These are phyloP conservation scores for Fratercula arctica DNA, from an alignment of 2,797 vertebrate genomes.

Conservation along the genomic window DNA sequence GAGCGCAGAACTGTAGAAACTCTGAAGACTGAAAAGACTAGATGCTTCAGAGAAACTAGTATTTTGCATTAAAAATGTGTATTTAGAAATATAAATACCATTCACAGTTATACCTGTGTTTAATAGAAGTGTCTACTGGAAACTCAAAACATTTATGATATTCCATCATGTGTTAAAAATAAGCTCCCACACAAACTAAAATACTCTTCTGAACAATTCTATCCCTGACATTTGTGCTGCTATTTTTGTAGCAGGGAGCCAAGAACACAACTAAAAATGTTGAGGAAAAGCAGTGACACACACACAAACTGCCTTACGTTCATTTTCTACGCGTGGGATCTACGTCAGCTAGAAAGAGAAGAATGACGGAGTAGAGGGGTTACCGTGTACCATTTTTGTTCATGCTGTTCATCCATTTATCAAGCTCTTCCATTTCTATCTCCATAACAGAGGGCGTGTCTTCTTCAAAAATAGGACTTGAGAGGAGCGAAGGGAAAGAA, in stretches of 20 bases:
- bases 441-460: slow-evolving; percentile 97
- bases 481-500: not conserved
- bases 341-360: not conserved
- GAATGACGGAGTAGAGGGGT: not conserved
- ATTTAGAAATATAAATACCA: not conserved
- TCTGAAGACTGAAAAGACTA: not conserved
- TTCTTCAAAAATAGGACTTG: slow-evolving; percentile 98
- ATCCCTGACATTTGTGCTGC: slow-evolving; percentile 41
- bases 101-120: not conserved
- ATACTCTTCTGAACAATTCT: slow-evolving; percentile 24
- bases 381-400: slow-evolving; percentile 81
- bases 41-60: not conserved
- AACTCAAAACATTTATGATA: slow-evolving; percentile 36
- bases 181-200: slow-evolving; percentile 42
- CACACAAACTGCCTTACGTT: not conserved
- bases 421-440: slow-evolving; percentile 97
- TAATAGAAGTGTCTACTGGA: slow-evolving; percentile 13
- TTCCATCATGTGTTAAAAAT: slow-evolving; percentile 51
- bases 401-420: slow-evolving; percentile 90
- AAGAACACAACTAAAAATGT: slow-evolving; percentile 23
- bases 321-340: not conserved
- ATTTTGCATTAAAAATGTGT: not conserved
- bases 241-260: slow-evolving; percentile 31
- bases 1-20: not conserved
- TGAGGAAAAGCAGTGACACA: not conserved